phyloP scores from a whole-genome alignment of 2,888 invertebrate genomes.

The Cylindroiulus punctatus region DNA sequence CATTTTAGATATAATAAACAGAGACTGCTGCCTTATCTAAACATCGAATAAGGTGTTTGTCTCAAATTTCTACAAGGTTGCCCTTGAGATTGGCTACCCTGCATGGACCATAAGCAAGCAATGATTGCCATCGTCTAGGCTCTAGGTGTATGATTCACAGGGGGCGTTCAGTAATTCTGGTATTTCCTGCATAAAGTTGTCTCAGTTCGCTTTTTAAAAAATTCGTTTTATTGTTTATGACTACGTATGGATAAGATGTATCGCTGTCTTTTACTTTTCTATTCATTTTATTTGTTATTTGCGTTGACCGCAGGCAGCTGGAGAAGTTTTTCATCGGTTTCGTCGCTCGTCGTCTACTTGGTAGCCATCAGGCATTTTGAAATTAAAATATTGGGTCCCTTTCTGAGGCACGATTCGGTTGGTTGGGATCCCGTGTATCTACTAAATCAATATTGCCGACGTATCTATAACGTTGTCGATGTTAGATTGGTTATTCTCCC shows the following conservation, averaged over 20 bases:
- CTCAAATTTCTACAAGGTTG: neutral
- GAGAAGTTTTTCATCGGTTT: neutral
- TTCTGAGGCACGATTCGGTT: neutral
- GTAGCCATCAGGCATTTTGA: slow-evolving; percentile 8
- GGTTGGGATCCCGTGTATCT: slow-evolving; percentile 3
- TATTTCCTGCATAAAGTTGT: too few relatives aligned
- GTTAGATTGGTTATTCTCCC: slow-evolving; percentile 34
- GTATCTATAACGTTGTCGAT: neutral
- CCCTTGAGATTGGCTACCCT: neutral
- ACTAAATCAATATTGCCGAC: slow-evolving; percentile 12
- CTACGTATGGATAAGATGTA: neutral
- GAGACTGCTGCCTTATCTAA: too few relatives aligned
- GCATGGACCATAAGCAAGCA: neutral
- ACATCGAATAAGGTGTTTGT: too few relatives aligned
- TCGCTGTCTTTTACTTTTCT: neutral
- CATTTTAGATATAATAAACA: too few relatives aligned
- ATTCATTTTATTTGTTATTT: slow-evolving; percentile 1
- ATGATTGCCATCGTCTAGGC: neutral
- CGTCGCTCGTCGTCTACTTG: neutral
- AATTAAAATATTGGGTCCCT: neutral
- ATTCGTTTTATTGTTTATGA: neutral
- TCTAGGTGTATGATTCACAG: too few relatives aligned
- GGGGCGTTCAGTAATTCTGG: neutral
- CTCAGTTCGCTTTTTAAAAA: neutral
- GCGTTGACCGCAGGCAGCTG: neutral